Evolutionary conservation across 1,140 invertebrate genomes (phyloP).

Genomic region (Papilio xuthus): DNA sequence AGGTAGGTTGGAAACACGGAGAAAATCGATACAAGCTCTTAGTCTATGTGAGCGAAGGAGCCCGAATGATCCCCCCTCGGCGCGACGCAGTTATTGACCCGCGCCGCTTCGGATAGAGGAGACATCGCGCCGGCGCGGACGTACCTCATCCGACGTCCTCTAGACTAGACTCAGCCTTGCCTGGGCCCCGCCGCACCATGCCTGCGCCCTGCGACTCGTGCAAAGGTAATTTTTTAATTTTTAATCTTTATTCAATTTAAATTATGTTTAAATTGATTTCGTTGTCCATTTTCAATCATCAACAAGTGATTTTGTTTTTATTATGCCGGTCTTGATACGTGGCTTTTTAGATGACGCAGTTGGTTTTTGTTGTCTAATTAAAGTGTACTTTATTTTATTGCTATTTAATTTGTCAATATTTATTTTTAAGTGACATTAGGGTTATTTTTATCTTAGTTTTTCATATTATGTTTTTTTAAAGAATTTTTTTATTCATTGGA

Average conservation of each 20-base stretch:
- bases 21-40: conserved; percentile 42
- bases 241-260: neutral
- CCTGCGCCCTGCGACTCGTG: conserved; percentile 74
- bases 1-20: neutral
- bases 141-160: conserved; percentile 25
- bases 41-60: conserved; percentile 46
- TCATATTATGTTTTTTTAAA: neutral
- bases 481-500: neutral
- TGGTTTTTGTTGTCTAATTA: neutral
- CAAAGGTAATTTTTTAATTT: conserved; percentile 58
- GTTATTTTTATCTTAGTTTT: no score
- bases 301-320: conserved; percentile 39
- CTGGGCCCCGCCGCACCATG: conserved; percentile 57
- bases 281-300: neutral
- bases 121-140: conserved; percentile 48
- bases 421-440: no score
- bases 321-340: conserved; percentile 34
- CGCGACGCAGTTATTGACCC: conserved; percentile 76
- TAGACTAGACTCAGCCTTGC: conserved; percentile 53
- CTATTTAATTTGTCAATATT: neutral
- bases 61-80: conserved; percentile 59
- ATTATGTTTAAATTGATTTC: neutral
- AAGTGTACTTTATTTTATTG: neutral
- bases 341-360: conserved; percentile 31
- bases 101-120: conserved; percentile 49